Conservation (phyloP, 1,140 invertebrate genomes). For the Sarcophaga peregrina region DNA sequence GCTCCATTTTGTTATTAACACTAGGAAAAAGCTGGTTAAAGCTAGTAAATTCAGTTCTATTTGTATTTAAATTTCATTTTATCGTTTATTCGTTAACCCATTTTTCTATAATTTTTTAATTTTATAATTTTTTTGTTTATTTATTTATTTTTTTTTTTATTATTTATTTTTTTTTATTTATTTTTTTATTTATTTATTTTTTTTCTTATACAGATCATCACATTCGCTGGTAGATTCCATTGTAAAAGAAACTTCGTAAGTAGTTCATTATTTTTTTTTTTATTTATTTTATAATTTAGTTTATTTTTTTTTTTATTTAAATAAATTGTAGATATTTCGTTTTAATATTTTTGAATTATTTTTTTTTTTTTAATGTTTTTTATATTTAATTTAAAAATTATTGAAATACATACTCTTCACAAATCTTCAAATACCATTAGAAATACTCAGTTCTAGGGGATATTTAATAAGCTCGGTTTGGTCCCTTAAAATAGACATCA, state of each 20-base stretch:
- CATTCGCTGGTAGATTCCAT: conserved; percentile 59
- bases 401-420: too few species aligned
- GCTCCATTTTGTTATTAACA: too few species aligned
- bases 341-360: not conserved
- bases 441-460: too few species aligned
- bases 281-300: conserved; percentile 22
- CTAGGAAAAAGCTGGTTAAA: too few species aligned
- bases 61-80: not conserved
- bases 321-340: not conserved
- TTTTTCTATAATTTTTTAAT: conserved; percentile 29
- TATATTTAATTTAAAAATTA: not conserved
- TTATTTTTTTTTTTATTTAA: not conserved
- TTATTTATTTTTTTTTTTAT: conserved; percentile 14
- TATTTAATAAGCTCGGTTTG: too few species aligned
- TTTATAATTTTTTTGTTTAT: conserved; percentile 30
- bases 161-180: conserved; percentile 44
- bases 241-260: conserved; percentile 63
- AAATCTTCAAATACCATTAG: too few species aligned
- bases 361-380: not conserved
- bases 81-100: not conserved
- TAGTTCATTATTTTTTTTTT: conserved; percentile 44
- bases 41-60: too few species aligned
- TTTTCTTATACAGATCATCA: conserved; percentile 50
- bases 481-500: too few species aligned
- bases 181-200: conserved; percentile 43